Evolutionary conservation across 1,140 invertebrate species (phyloP), one percentile per base, ranked within the genome.

Genomic region (Leptinotarsa defecta): DNA sequence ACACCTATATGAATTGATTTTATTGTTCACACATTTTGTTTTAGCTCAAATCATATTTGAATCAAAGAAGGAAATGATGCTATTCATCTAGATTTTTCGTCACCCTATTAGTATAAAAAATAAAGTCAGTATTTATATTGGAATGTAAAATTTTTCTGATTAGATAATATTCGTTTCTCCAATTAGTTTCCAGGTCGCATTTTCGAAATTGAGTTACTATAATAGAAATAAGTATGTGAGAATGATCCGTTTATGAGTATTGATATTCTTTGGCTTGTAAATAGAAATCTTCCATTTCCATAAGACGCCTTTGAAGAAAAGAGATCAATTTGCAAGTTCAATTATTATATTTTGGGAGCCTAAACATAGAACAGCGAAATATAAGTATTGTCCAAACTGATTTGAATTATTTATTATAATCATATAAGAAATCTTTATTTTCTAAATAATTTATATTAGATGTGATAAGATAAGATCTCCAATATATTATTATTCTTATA

Each of bases 141-240:
- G 20, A 62, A 62, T 11, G 61, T 62, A 62, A 20, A 62, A 62
- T 17, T 62, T 62, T 62, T n/a, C 24, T 13, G 67, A 43, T 5
- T 68, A 3, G 2, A 62, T n/a, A 62, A n/a, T n/a, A 62, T n/a
- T 62, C 17, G 2, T 62, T n/a, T 20, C 20, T 62, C 61, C 61
- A n/a, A 62, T 62, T 62, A 43, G 8, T 43, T 43, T 43, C 0
- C 34, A 11, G 34, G 34, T 62, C 11, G 61, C n/a, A 43, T 68
- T 43, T 22, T 19, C 4, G 20, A 77, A 77, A 73, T 70, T 74
- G 76, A 67, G 65, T 69, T 74, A 74, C 68, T 70, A 63, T 68
- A 52, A 49, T 71, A 82, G 76, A 82, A 80, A 81, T 82, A 43
- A 43, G 34, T 82, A 76, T 81, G 80, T 57, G 8, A 5, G 52